phyloP scores from a whole-genome alignment of 1,140 invertebrate species.

The Apis florea region DNA sequence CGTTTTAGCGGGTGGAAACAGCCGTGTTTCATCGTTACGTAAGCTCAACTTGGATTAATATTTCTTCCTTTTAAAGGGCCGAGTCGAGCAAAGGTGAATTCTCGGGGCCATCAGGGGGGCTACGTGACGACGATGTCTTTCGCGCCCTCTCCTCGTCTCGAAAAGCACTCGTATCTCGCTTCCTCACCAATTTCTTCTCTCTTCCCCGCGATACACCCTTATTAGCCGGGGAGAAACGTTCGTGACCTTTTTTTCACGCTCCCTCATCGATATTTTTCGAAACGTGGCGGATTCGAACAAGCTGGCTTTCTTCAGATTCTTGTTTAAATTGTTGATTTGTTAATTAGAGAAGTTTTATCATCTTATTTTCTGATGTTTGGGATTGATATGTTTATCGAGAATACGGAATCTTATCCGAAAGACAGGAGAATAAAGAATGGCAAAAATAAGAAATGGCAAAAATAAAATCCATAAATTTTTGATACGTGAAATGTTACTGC shows the following conservation, averaged over 20 bases:
- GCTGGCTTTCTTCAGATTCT: no score
- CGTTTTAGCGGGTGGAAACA: conserved; percentile 31
- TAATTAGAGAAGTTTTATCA: no score
- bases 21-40: conserved; percentile 51
- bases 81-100: conserved; percentile 44
- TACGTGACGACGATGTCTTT: conserved; percentile 44
- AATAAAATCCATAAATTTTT: no score
- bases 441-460: no score
- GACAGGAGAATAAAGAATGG: no score
- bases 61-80: conserved; percentile 51
- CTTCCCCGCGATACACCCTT: conserved; percentile 25
- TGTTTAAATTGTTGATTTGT: no score
- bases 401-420: no score
- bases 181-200: conserved; percentile 24
- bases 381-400: no score
- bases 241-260: conserved; percentile 15
- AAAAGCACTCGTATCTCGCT: conserved; percentile 16
- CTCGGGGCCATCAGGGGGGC: conserved; percentile 23
- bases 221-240: conserved; percentile 26
- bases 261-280: neutral
- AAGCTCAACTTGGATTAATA: conserved; percentile 56
- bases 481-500: no score
- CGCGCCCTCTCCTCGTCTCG: conserved; percentile 15
- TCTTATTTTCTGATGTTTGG: no score
- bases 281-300: no score